Evolutionary conservation across 2,888 invertebrate genomes (phyloP), one percentile per base, ranked within the genome.

Genomic region (Meteorus colon): DNA sequence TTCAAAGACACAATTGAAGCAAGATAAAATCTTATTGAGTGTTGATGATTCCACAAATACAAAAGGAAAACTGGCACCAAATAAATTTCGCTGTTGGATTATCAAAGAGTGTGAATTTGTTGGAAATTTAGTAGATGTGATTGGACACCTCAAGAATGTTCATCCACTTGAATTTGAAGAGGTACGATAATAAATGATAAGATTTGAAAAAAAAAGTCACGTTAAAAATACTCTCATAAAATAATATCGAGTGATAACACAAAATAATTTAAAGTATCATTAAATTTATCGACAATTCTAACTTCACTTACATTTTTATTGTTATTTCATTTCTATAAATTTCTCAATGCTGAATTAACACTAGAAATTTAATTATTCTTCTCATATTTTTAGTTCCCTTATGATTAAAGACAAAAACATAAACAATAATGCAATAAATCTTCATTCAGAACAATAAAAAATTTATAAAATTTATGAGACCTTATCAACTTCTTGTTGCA

Each of bases 161-260:
- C 63, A 63, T 63, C 63, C 63, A 10, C 63, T 63, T 63, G 63
- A 63, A 34, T 63, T 63, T 63, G 34, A 63, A 34, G 34, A 63
- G 34, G 63, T 63, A 63, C 1, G 63, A 31, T 41, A 41, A 41
- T 5, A 12, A 5, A 1, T 12, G 41, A 41, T 41, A 41, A 41
- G 41, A 41, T 41, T 12, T 41, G 41, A 41, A 12, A 12, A 8
- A 41, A 12, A 0, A 41, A 0, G 8, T 34, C 4, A 34, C 34
- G 8, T 34, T 34, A 34, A 34, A 34, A 12, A 41, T 41, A 41
- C 12, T 41, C 2, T 41, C 41, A 6, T 41, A 41, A 8, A 41
- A 1, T 41, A 2, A 12, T 41, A 6, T 41, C 12, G 1, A 12
- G 8, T 41, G 8, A 2, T 24, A 24, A 24, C 24, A 24, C 24